Evolutionary conservation across 1,140 invertebrate genomes (phyloP).

Genomic region (Euborellia annulipes): DNA sequence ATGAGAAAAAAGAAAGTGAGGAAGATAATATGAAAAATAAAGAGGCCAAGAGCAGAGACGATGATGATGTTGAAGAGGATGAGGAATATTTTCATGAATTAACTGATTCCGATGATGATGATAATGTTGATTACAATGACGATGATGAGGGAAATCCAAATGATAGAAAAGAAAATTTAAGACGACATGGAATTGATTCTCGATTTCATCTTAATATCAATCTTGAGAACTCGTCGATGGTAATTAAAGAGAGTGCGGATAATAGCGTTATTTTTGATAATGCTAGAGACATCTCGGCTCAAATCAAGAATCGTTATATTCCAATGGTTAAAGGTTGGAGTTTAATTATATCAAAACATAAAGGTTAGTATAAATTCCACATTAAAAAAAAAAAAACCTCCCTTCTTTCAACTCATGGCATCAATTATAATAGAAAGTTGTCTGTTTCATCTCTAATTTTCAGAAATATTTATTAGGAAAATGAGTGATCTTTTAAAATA

Average conservation of each 20-base stretch:
- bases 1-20: conserved; percentile 1
- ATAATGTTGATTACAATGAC: conserved; percentile 12
- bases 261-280: conserved; percentile 20
- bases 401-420: no score
- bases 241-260: conserved; percentile 18
- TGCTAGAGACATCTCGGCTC: conserved; percentile 16
- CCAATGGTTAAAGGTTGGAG: conserved; percentile 20
- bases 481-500: no score
- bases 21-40: conserved; percentile 2
- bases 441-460: no score
- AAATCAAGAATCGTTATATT: conserved; percentile 18
- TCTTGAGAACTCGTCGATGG: neutral
- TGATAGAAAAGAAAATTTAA: no score
- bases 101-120: conserved; percentile 4
- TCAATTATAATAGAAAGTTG: no score
- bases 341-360: conserved; percentile 14
- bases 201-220: neutral
- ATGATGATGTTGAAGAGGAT: neutral
- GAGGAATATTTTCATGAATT: neutral
- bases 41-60: neutral
- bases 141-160: neutral
- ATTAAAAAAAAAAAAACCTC: no score
- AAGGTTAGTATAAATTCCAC: conserved; percentile 9
- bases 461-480: no score
- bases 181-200: conserved; percentile 8